A percentile compares a stretch with the other conserved stretches of the same genome.
phyloP scores from a whole-genome alignment of 1,140 invertebrate species.

The Pseudomyrmex flavicornis region DNA sequence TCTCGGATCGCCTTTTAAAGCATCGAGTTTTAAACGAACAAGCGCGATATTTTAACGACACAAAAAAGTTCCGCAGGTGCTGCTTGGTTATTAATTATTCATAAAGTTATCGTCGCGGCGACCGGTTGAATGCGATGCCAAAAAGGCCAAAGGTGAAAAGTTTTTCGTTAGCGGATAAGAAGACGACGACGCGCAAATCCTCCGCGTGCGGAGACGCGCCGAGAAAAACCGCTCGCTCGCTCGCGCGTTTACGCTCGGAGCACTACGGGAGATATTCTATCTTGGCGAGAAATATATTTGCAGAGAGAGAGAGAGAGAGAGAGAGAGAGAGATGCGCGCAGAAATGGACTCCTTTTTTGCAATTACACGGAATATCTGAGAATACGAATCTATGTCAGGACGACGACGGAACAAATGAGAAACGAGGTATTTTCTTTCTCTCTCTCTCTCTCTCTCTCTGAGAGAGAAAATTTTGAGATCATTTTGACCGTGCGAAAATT shows the following conservation, averaged over 20 bases:
- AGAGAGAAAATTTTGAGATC: not conserved
- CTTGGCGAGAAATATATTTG: constrained; percentile 52
- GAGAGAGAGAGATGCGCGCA: not conserved
- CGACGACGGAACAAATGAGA: constrained; percentile 13
- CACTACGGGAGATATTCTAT: constrained; percentile 42
- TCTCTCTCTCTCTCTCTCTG: too few species aligned
- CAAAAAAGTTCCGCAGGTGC: constrained; percentile 51
- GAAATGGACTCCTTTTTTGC: constrained; percentile 7
- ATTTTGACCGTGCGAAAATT: constrained; percentile 11
- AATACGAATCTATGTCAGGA: not conserved
- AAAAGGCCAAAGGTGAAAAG: constrained; percentile 58
- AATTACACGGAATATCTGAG: constrained; percentile 41
- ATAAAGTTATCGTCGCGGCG: constrained; percentile 55
- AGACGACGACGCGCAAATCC: not conserved
- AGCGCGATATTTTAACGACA: constrained; percentile 53
- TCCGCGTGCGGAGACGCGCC: constrained; percentile 15
- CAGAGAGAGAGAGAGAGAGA: constrained; percentile 1
- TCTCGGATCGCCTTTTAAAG: constrained; percentile 48
- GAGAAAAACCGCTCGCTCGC: not conserved
- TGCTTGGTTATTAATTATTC: constrained; percentile 59
- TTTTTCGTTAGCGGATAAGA: constrained; percentile 52
- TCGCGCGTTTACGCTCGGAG: not conserved
- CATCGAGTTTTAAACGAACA: constrained; percentile 46
- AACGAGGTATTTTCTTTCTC: not conserved
- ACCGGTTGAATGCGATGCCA: constrained; percentile 51